phyloP scores from a whole-genome alignment of 2,113 vertebrate species.

The Opisthocomus hoazin region DNA sequence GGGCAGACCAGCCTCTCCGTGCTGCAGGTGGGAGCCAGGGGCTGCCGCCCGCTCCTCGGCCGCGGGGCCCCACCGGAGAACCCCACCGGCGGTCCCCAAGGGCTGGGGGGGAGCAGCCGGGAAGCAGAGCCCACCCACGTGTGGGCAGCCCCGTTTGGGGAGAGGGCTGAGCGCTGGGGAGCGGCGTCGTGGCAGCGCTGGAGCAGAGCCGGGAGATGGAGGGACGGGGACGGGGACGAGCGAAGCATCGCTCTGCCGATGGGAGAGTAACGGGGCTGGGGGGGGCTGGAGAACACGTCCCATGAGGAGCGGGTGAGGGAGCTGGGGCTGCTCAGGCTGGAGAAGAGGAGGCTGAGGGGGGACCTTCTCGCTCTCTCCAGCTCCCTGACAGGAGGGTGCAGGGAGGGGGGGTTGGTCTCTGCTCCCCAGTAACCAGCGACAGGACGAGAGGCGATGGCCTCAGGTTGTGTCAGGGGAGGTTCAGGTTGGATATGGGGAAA shows the following conservation, averaged over 20 bases:
- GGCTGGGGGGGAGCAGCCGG: neutral
- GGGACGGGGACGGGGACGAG: neutral
- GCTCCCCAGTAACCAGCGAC: too few species aligned
- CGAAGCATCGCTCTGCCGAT: neutral
- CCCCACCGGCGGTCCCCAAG: neutral
- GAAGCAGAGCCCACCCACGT: neutral
- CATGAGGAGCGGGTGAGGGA: too few species aligned
- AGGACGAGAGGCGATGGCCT: too few species aligned
- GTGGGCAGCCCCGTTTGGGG: neutral
- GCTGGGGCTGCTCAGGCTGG: too few species aligned
- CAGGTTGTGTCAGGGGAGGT: too few species aligned
- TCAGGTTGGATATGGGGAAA: too few species aligned
- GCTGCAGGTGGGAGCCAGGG: conserved; percentile 83
- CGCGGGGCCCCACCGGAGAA: rapidly evolving
- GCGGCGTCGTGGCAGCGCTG: neutral
- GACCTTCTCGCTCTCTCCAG: too few species aligned
- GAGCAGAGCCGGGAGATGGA: neutral
- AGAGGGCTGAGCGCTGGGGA: neutral
- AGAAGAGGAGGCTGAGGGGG: too few species aligned
- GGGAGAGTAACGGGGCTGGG: too few species aligned
- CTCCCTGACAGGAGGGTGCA: too few species aligned
- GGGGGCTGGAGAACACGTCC: too few species aligned
- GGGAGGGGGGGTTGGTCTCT: too few species aligned
- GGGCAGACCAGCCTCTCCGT: conserved; percentile 89
- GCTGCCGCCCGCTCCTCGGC: neutral